Conservation (phyloP, 2,888 invertebrate species). For the Eustalomyia histrio region DNA sequence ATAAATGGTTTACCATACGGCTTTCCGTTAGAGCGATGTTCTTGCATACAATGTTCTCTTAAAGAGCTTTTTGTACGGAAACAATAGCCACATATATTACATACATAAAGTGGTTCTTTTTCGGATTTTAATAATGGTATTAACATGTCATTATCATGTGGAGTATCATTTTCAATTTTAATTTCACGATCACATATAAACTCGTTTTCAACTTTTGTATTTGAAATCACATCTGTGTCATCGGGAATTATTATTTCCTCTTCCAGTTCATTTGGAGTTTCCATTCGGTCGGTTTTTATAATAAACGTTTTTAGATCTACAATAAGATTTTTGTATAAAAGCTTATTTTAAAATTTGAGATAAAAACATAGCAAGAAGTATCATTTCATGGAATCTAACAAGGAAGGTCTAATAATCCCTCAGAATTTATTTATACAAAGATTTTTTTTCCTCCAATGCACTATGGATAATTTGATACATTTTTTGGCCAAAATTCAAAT, state of each 20-base stretch:
- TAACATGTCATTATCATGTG: constrained; percentile 4
- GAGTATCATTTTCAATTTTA: background rate
- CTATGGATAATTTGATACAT: no score
- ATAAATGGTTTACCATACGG: constrained; percentile 44
- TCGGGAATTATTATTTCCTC: background rate
- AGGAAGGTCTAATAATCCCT: no score
- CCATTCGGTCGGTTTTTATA: no score
- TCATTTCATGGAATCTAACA: no score
- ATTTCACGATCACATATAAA: no score
- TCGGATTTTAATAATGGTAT: constrained; percentile 11
- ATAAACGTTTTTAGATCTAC: no score
- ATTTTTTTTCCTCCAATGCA: no score
- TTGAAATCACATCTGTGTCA: background rate
- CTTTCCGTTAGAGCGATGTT: constrained; percentile 60
- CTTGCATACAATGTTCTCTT: constrained; percentile 66
- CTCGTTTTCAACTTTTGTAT: background rate
- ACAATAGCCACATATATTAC: constrained; percentile 62
- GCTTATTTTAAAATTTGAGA: no score
- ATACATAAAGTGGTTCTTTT: constrained; percentile 62
- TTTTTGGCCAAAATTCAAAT: no score
- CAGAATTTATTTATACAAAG: no score
- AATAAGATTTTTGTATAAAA: no score
- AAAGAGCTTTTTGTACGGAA: constrained; percentile 58
- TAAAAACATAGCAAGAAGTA: no score
- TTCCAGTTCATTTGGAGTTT: background rate